phyloP scores from a whole-genome alignment of 2,113 vertebrate species.

The Monarcha castaneiventris region DNA sequence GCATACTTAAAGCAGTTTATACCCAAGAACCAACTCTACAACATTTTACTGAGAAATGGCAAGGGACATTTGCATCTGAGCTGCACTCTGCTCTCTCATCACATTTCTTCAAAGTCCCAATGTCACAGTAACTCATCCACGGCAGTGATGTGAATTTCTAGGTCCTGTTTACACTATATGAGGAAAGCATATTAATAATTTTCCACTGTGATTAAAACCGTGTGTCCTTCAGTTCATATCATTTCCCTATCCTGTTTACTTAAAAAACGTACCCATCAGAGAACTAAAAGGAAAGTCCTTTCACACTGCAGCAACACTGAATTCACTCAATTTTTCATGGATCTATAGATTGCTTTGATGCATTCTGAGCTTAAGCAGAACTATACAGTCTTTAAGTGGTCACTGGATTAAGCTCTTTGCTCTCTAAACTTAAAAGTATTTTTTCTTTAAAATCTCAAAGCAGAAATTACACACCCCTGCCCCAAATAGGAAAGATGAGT shows the following conservation, averaged over 20 bases:
- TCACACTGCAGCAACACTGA: not conserved
- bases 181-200: constrained; percentile 6
- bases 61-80: not conserved
- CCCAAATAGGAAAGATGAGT: not conserved
- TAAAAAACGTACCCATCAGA: not conserved
- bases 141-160: not conserved
- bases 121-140: not conserved
- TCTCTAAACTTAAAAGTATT: not conserved
- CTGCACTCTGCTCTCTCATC: not conserved
- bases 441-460: not conserved
- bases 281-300: not conserved
- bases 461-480: not conserved
- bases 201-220: not conserved
- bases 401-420: not conserved
- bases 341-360: not conserved
- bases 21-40: not conserved
- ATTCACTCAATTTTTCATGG: not conserved
- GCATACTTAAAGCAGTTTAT: not conserved
- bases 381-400: not conserved
- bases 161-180: not conserved
- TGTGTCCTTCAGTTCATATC: not conserved
- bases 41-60: not conserved
- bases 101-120: not conserved
- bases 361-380: not conserved
- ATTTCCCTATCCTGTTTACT: constrained; percentile 1